Percentiles rank a stretch among this genome's conserved stretches.
Evolutionary conservation across 2,113 vertebrate species (phyloP).

Genomic region (Muntiacus reevesi): DNA sequence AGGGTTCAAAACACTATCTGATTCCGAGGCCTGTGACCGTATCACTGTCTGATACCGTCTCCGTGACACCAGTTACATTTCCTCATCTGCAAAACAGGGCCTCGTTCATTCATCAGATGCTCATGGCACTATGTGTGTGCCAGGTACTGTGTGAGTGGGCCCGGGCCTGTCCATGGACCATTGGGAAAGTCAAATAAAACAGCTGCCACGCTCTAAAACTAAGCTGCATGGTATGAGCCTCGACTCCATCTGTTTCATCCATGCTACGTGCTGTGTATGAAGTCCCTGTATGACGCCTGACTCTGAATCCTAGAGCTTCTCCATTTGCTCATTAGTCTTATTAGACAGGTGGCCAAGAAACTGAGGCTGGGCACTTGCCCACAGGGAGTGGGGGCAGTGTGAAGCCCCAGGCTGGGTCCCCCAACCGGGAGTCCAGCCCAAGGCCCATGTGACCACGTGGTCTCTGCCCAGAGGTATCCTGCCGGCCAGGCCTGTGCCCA

Average conservation of each 20-base stretch:
- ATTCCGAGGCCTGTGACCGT: neutral
- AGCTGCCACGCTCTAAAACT: neutral
- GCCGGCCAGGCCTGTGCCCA: neutral
- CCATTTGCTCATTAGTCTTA: neutral
- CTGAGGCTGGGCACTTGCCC: neutral
- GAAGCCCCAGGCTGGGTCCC: neutral
- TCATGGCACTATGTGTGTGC: neutral
- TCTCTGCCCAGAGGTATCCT: neutral
- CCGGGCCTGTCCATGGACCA: neutral
- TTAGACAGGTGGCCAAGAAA: neutral
- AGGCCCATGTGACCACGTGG: accelerated
- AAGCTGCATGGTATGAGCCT: neutral
- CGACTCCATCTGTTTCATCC: neutral
- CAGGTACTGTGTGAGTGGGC: too few relatives aligned
- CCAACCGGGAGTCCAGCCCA: accelerated
- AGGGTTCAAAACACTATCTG: neutral
- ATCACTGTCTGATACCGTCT: neutral
- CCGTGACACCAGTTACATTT: neutral
- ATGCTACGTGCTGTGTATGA: accelerated
- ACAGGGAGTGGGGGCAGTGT: accelerated
- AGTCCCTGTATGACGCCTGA: too few relatives aligned
- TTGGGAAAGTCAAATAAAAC: neutral
- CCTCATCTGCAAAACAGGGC: neutral
- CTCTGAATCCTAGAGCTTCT: neutral
- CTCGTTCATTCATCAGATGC: neutral